Percentiles rank a stretch among this genome's conserved stretches.
Conservation (phyloP, 2,888 invertebrate genomes). For the Sympetrum striolatum region DNA sequence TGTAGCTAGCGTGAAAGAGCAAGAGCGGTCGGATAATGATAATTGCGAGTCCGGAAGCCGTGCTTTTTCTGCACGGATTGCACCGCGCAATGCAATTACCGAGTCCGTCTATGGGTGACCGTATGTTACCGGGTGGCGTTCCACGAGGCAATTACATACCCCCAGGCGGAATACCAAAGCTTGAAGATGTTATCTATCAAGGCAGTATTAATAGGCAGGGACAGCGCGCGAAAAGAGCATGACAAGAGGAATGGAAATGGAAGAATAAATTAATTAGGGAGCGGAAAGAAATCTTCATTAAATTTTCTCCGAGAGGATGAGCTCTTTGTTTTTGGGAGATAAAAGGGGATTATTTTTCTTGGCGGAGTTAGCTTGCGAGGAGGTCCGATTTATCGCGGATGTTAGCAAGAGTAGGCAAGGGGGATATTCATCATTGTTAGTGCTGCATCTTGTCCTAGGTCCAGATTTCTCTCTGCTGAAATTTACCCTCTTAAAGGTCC, state of each 20-base stretch:
- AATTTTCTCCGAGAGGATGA: not conserved
- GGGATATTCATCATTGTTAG: not conserved
- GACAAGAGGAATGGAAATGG: not conserved
- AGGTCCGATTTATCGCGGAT: not conserved
- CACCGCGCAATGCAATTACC: not conserved
- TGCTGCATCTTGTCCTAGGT: no score
- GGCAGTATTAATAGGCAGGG: not conserved
- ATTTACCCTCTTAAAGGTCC: no score
- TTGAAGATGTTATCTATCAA: not conserved
- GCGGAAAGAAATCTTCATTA: not conserved
- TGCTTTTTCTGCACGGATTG: not conserved
- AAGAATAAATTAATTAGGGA: not conserved
- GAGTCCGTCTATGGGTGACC: not conserved
- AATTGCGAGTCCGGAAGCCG: not conserved
- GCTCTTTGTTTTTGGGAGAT: not conserved
- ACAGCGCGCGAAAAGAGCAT: not conserved
- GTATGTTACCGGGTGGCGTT: not conserved
- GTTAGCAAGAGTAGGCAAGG: not conserved
- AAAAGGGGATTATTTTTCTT: not conserved
- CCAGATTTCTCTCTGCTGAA: no score
- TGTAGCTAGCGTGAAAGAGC: not conserved
- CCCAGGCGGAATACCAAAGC: not conserved
- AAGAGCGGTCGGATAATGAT: not conserved
- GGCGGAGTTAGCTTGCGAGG: not conserved
- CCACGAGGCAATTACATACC: not conserved